Evolutionary conservation across 2,113 vertebrate genomes (phyloP).

Genomic region (Sialia sialis): DNA sequence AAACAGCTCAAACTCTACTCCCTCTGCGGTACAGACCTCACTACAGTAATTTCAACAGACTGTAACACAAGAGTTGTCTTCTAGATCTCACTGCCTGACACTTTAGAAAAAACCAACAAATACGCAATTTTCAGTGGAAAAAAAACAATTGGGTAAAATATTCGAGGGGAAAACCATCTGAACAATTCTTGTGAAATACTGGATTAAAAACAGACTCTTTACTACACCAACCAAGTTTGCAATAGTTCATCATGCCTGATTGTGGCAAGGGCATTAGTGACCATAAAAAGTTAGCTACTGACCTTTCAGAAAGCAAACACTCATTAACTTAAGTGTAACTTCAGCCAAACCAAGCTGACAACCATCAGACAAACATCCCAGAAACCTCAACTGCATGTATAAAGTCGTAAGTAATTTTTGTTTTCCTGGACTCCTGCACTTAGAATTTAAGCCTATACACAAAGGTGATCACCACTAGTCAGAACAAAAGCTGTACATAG

Average conservation of each 20-base stretch:
- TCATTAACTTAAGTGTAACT: neutral
- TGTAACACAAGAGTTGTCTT: neutral
- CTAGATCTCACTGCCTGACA: neutral
- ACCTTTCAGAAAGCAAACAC: neutral
- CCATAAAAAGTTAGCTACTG: neutral
- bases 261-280: neutral
- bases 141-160: neutral
- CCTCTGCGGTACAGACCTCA: neutral
- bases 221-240: neutral
- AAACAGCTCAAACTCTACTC: neutral
- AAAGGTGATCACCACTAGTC: neutral
- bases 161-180: neutral
- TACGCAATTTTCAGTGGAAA: fast-evolving
- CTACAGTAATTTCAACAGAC: neutral
- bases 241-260: neutral
- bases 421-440: neutral
- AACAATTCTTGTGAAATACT: neutral
- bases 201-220: neutral
- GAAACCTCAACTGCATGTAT: neutral
- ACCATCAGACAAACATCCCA: neutral
- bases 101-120: neutral
- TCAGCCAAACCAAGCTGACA: neutral
- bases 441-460: neutral
- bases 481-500: neutral
- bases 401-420: neutral